These are phyloP conservation scores for Casuarius casuarius DNA, from an alignment of 2,113 vertebrate genomes.

Conservation along the genomic window DNA sequence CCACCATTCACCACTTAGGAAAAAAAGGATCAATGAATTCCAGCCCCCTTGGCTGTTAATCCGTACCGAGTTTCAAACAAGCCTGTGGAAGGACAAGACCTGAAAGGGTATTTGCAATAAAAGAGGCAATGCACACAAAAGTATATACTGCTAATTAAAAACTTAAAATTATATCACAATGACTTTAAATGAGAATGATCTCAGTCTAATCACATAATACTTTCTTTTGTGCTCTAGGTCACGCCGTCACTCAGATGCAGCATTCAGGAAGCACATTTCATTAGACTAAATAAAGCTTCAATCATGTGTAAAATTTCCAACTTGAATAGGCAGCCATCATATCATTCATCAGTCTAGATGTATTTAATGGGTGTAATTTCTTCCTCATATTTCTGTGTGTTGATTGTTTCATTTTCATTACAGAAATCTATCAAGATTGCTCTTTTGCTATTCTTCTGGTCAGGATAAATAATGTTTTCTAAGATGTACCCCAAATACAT, in stretches of 20 bases:
- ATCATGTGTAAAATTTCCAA: conserved; percentile 97
- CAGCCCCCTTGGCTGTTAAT: conserved; percentile 47
- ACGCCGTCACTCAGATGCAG: conserved; percentile 86
- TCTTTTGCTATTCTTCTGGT: conserved; percentile 72
- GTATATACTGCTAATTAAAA: conserved; percentile 73
- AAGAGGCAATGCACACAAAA: conserved; percentile 50
- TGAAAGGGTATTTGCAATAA: conserved; percentile 66
- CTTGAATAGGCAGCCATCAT: conserved; percentile 90
- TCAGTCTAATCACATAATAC: conserved; percentile 90
- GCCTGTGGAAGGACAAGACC: conserved; percentile 50
- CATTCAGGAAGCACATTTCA: conserved; percentile 96
- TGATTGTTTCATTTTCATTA: conserved; percentile 87
- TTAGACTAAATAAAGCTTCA: conserved; percentile 96
- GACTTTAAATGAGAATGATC: conserved; percentile 87
- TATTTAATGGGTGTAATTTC: conserved; percentile 90
- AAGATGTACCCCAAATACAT: conserved; percentile 79
- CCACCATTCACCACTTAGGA: background rate
- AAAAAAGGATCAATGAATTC: conserved; percentile 6
- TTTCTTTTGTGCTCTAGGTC: conserved; percentile 89
- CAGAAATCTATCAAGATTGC: conserved; percentile 75
- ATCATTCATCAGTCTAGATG: conserved; percentile 89
- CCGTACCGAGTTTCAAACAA: conserved; percentile 30
- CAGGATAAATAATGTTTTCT: conserved; percentile 73
- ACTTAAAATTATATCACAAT: conserved; percentile 83
- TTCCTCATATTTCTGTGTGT: conserved; percentile 87